A percentile compares a stretch with the other conserved stretches of the same genome.
phyloP scores from a whole-genome alignment of 1,140 invertebrate genomes.

The Saccostrea echinata region DNA sequence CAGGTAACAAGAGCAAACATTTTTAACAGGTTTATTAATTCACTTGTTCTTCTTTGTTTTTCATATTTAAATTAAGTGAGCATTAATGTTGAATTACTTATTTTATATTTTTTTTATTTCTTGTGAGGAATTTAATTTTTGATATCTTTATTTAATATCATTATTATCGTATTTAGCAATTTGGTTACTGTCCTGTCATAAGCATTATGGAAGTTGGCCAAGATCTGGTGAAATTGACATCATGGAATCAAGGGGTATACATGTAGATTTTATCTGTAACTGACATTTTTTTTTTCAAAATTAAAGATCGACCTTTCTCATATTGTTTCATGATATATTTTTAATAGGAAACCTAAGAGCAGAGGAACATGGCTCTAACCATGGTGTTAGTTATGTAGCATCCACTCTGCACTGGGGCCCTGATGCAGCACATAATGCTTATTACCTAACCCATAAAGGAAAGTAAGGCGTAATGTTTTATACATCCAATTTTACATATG shows the following conservation, averaged over 20 bases:
- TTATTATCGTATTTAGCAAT: slow-evolving; percentile 67
- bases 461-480: neutral
- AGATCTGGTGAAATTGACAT: slow-evolving; percentile 80
- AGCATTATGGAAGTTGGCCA: slow-evolving; percentile 77
- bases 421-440: slow-evolving; percentile 15
- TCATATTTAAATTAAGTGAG: too few relatives aligned
- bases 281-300: too few relatives aligned
- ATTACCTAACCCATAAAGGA: slow-evolving; percentile 23
- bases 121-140: too few relatives aligned
- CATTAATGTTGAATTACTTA: too few relatives aligned
- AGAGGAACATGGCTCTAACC: neutral
- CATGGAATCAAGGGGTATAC: slow-evolving; percentile 75
- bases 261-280: neutral
- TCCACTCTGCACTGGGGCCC: slow-evolving; percentile 40
- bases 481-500: too few relatives aligned
- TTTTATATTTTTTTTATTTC: too few relatives aligned
- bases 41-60: too few relatives aligned
- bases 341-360: slow-evolving; percentile 15
- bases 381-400: slow-evolving; percentile 8
- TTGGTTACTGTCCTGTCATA: slow-evolving; percentile 76
- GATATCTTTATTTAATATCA: neutral
- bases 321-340: neutral
- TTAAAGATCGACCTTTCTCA: too few relatives aligned
- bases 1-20: slow-evolving; percentile 81
- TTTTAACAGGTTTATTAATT: neutral